Evolutionary conservation across 2,888 invertebrate species (phyloP).

Genomic region (Sericinus montela): DNA sequence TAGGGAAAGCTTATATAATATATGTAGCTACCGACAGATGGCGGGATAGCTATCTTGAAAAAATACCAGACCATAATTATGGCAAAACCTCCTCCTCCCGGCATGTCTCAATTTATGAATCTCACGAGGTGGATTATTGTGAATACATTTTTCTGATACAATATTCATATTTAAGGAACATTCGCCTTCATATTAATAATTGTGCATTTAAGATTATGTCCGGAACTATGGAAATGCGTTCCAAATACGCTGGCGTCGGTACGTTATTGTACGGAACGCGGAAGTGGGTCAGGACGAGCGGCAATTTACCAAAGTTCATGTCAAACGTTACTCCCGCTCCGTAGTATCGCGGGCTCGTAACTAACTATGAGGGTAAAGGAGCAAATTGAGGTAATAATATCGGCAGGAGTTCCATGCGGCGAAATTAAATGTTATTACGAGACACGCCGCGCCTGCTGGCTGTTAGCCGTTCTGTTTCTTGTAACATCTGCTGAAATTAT

Average conservation of each 20-base stretch:
- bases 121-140: no score
- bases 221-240: not conserved
- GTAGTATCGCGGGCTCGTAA: not conserved
- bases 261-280: not conserved
- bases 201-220: not conserved
- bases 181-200: no score
- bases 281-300: constrained; percentile 6
- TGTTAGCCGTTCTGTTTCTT: not conserved
- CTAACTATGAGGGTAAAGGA: not conserved
- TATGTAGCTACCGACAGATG: no score
- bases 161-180: no score
- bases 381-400: constrained; percentile 13
- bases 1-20: no score
- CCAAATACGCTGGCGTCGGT: not conserved
- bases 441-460: not conserved
- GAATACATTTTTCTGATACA: no score
- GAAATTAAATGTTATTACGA: constrained; percentile 1
- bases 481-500: constrained; percentile 1
- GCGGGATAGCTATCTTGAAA: no score
- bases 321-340: not conserved
- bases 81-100: no score
- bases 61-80: no score
- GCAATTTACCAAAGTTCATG: constrained; percentile 6
- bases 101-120: no score
- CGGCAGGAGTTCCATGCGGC: constrained; percentile 12